phyloP scores from a whole-genome alignment of 2,888 invertebrate genomes.

The Pardosa pseudoannulata region DNA sequence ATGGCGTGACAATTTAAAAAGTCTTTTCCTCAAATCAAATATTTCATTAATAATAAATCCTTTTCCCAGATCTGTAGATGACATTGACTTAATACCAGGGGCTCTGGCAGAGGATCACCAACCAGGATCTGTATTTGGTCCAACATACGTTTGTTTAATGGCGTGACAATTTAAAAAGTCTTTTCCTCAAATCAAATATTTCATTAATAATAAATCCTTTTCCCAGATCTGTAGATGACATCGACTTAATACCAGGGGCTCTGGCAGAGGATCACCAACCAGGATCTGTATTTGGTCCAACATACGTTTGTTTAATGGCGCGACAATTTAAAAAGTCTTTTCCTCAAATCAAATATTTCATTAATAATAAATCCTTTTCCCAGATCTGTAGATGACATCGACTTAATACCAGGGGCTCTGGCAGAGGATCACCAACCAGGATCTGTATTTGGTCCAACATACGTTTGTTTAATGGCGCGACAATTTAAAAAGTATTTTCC shows the following conservation, averaged over 20 bases:
- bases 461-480: conserved; percentile 84
- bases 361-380: no score
- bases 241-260: conserved; percentile 90
- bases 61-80: conserved; percentile 80
- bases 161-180: conserved; percentile 58
- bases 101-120: conserved; percentile 89
- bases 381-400: conserved; percentile 84
- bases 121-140: conserved; percentile 87
- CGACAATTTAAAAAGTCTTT: conserved; percentile 52
- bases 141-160: conserved; percentile 88
- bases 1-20: conserved; percentile 54
- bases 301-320: conserved; percentile 86
- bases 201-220: no score
- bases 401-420: conserved; percentile 89
- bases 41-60: no score
- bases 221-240: conserved; percentile 82
- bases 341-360: no score
- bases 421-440: conserved; percentile 88
- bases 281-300: conserved; percentile 89
- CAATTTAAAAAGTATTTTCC: conserved; percentile 61
- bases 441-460: conserved; percentile 90
- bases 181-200: no score
- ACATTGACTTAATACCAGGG: conserved; percentile 90
- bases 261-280: conserved; percentile 88
- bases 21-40: no score